Evolutionary conservation across 2,888 invertebrate genomes (phyloP).

Genomic region (Galerucella pusilla): DNA sequence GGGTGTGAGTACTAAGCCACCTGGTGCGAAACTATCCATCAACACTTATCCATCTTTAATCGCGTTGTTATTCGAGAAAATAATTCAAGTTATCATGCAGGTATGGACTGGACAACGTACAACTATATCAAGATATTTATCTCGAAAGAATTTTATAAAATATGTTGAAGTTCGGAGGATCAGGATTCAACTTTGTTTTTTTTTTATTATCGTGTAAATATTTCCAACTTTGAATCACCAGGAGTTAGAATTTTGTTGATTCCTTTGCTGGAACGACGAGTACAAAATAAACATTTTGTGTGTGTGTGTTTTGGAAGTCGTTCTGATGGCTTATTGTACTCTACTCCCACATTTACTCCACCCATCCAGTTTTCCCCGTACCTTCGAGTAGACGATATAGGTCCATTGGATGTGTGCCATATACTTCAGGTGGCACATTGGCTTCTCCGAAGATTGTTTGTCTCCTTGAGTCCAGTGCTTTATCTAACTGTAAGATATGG

Average conservation of each 20-base stretch:
- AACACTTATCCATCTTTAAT: slow-evolving; percentile 54
- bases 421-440: no score
- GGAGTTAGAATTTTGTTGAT: no score
- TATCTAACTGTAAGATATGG: no score
- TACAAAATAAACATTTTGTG: no score
- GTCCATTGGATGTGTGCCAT: no score
- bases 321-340: no score
- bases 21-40: slow-evolving; percentile 59
- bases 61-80: slow-evolving; percentile 48
- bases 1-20: slow-evolving; percentile 59
- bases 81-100: slow-evolving; percentile 34
- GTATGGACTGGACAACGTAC: slow-evolving; percentile 14
- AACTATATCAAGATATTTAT: background rate
- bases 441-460: no score
- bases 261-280: background rate
- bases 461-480: no score
- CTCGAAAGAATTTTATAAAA: background rate
- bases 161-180: background rate
- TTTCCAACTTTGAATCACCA: background rate
- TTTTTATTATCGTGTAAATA: background rate
- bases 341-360: no score
- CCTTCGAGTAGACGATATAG: no score
- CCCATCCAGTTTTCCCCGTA: no score
- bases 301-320: no score
- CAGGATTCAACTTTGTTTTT: background rate